A percentile compares a stretch with the other conserved stretches of the same genome.
Conservation (phyloP, 1,140 invertebrate genomes). For the Drosophila athabasca region DNA sequence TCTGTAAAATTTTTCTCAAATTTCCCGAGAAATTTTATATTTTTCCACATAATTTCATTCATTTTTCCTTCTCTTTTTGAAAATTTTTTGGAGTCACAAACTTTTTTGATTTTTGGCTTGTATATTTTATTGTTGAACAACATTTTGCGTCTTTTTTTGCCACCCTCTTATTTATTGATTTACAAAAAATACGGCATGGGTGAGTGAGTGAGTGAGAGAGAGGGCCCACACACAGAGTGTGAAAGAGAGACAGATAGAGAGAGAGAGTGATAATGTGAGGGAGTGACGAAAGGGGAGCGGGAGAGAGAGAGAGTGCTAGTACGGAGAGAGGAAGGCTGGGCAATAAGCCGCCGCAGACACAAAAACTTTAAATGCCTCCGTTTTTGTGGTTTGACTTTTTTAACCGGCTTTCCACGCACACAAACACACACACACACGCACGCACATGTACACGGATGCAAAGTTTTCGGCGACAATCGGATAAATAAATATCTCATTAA, state of each 20-base stretch:
- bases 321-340: conserved; percentile 45
- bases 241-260: conserved; percentile 7
- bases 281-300: conserved; percentile 1
- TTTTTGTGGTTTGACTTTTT: conserved; percentile 70
- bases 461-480: conserved; percentile 13
- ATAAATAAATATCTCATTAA: conserved; percentile 2
- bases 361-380: conserved; percentile 70
- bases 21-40: background rate
- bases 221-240: background rate
- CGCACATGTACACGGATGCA: conserved; percentile 12
- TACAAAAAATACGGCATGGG: conserved; percentile 68
- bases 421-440: conserved; percentile 16
- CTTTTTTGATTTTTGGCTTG: conserved; percentile 10
- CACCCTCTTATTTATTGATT: conserved; percentile 82
- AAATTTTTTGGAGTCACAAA: conserved; percentile 1
- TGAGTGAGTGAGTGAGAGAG: conserved; percentile 28
- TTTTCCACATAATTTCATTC: background rate
- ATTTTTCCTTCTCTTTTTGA: conserved; percentile 10
- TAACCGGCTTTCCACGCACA: conserved; percentile 7
- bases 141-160: conserved; percentile 71
- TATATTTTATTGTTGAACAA: conserved; percentile 46
- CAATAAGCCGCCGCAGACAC: conserved; percentile 68
- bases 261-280: background rate
- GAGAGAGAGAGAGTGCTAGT: conserved; percentile 4
- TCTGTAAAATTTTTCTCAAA: background rate